Conservation (phyloP, 2,797 vertebrate species). For the Allobates femoralis region DNA sequence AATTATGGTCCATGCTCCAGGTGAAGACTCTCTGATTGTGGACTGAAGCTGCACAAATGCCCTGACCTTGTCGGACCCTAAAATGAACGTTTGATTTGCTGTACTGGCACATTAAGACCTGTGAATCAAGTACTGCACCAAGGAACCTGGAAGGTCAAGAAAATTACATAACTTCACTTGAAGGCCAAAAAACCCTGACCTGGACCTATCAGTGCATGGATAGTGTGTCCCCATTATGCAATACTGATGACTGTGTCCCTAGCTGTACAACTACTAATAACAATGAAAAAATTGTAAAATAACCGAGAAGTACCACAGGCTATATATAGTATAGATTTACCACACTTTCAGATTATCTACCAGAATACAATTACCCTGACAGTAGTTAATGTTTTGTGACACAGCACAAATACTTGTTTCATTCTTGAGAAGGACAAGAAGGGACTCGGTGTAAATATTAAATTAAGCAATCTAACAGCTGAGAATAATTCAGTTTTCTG, state of each 20-base stretch:
- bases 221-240: too few relatives aligned
- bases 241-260: neutral
- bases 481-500: constrained; percentile 99
- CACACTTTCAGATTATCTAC: constrained; percentile 82
- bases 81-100: too few relatives aligned
- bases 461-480: constrained; percentile 97
- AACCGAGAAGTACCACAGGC: neutral
- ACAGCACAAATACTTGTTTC: constrained; percentile 87
- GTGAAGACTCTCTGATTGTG: too few relatives aligned
- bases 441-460: constrained; percentile 95
- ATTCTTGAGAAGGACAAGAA: constrained; percentile 81
- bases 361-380: constrained; percentile 84
- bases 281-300: neutral
- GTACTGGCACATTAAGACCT: too few relatives aligned
- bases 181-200: too few relatives aligned
- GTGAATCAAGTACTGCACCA: too few relatives aligned
- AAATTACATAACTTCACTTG: too few relatives aligned
- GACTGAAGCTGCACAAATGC: too few relatives aligned
- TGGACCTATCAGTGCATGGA: too few relatives aligned
- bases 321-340: constrained; percentile 65
- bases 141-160: too few relatives aligned
- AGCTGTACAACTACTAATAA: neutral
- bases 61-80: too few relatives aligned
- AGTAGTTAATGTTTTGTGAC: constrained; percentile 93
- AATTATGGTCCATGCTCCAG: too few relatives aligned